Evolutionary conservation across 2,797 vertebrate species (phyloP), one percentile per base, ranked within the genome.

Genomic region (Tokudaia tokunoshimensis): DNA sequence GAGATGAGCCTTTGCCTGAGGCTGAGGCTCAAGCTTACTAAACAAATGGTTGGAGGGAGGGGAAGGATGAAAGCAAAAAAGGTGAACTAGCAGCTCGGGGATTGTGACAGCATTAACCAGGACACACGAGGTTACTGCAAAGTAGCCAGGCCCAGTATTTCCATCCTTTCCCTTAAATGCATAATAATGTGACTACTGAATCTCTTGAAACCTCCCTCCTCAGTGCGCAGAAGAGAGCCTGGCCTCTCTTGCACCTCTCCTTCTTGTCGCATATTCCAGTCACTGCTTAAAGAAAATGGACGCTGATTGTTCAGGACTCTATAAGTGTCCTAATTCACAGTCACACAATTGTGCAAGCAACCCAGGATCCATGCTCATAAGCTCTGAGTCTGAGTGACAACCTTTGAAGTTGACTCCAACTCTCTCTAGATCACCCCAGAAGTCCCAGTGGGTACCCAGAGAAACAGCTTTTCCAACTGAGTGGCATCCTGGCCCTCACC

Each of bases 151-250:
- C 65, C 29, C 44, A 87, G 67, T 70, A 57, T 80, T 84, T 70
- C 34, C 84, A 70, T 47, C 52, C 89, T 84, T 63, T 65, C 75
- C 63, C 55, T 94, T 75, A 92, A 93, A 85, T 41, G 59, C 59
- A 75, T 76, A 59, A 52, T 34, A 44, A 76, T 34, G 6, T 72
- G 67, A 81, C 37, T 55, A 55, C 31, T 34, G 26, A 75, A 22
- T 44, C 67, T 76, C 59, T 22, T 31, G 15, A 91, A 59, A 78
- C 41, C 15, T 26, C 34, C 47, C 26, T 85, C 44, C 20, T 14
- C 29, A 22, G 22, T n/a, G 61, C 6, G 17, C 52, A 50, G 85
- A 41, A 47, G 37, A 92, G 55, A 86, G 31, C 74, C n/a, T 70
- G 6, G 44, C 81, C 65, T 93, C 75, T 74, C 0, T 0, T 15